Evolutionary conservation across 1,140 invertebrate species (phyloP), one percentile per base, ranked within the genome.

Genomic region (Drosophila nigrodunni): DNA sequence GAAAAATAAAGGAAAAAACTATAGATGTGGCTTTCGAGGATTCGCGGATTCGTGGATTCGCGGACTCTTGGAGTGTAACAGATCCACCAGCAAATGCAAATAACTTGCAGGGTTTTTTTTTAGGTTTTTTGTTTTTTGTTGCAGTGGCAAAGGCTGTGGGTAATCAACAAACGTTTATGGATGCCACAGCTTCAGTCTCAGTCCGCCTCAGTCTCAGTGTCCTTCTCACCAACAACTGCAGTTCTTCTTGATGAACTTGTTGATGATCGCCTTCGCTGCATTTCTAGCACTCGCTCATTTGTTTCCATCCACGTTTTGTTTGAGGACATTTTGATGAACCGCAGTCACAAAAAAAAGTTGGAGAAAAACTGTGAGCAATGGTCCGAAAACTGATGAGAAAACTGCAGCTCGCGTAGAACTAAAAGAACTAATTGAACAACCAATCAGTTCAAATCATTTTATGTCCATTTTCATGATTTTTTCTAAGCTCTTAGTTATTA

Each of bases 161-260:
- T 88, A 88, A 88, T 88, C 83, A 88, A 88, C 85, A 88, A 88
- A 77, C 85, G 85, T 80, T 88, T 89, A 83, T 75, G 83, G 68
- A 69, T 77, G 67, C 83, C 85, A 66, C 68, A 73, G 44, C 59
- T 3, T n/a, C 13, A 18, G 5, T 11, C 11, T 11, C 44, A 18
- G 43, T 44, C 41, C 11, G 3, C 5, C 5, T 21, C 15, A 18
- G 18, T 8, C 11, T n/a, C 43, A 44, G 13, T 18, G 1, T 3
- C 47, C 6, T 25, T 25, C 30, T 35, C 50, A 52, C 35, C 50
- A 52, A 34, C 54, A 57, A 37, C 10, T 8, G 6, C 35, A 41
- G 41, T 70, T 54, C 57, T 46, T 46, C 54, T 57, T 85, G 80
- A 87, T 89, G 77, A 88, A 83, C 83, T 88, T 88, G 70, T 82